These are phyloP conservation scores for Apeltes quadracus DNA, from an alignment of 2,113 vertebrate genomes.

Conservation along the genomic window DNA sequence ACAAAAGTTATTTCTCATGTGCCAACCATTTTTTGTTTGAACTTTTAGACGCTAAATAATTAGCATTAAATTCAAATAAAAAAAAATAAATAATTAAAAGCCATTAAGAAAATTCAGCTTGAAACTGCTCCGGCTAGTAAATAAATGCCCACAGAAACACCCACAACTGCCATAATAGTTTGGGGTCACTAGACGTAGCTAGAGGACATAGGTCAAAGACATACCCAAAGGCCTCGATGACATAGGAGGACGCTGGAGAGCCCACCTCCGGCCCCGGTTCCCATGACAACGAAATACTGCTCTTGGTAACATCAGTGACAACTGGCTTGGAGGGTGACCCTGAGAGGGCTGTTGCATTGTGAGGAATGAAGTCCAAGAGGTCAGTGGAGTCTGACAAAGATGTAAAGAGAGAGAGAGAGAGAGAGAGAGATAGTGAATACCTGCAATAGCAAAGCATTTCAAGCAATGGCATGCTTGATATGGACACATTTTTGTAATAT, in stretches of 20 bases:
- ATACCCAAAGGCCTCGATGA: constrained; percentile 97
- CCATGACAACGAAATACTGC: constrained; percentile 96
- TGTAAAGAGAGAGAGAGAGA: constrained; percentile 24
- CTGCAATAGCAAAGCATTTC: neutral
- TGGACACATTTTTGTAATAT: constrained; percentile 13
- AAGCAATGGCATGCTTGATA: neutral
- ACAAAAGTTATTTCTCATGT: neutral
- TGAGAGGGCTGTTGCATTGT: constrained; percentile 87
- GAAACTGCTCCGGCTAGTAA: constrained; percentile 22
- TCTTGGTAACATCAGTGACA: constrained; percentile 95
- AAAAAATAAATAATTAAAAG: constrained; percentile 1
- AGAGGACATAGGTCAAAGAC: constrained; percentile 68
- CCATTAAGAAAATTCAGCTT: neutral
- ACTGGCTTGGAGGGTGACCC: constrained; percentile 93
- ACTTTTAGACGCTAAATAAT: constrained; percentile 15
- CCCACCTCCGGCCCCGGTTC: constrained; percentile 86
- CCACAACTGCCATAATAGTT: constrained; percentile 58
- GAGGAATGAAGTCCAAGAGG: constrained; percentile 86
- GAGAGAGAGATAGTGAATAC: constrained; percentile 26
- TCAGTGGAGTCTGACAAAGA: constrained; percentile 84
- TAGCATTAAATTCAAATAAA: constrained; percentile 12
- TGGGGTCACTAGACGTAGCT: constrained; percentile 66
- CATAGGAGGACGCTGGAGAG: constrained; percentile 88
- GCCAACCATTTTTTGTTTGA: constrained; percentile 17
- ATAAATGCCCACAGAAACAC: constrained; percentile 44